Evolutionary conservation across 1,140 invertebrate species (phyloP).

Genomic region (Caenorhabditis remanei): DNA sequence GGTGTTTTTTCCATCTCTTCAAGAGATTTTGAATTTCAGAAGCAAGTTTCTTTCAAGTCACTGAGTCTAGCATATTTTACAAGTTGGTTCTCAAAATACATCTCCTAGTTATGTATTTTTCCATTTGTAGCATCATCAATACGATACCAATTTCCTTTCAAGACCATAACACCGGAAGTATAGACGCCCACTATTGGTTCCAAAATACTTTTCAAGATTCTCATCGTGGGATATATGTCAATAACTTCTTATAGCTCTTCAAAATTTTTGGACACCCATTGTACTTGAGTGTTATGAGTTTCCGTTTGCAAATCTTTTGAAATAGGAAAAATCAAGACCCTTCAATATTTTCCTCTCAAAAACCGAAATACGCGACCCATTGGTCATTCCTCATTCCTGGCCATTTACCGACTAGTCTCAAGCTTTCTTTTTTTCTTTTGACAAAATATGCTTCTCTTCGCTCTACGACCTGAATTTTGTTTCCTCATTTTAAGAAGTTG

Average conservation of each 20-base stretch:
- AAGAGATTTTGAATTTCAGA: slow-evolving; percentile 19
- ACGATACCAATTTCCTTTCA: not conserved
- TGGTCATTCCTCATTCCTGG: not conserved
- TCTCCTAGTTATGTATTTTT: too few relatives aligned
- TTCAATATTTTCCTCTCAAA: not conserved
- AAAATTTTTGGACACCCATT: too few relatives aligned
- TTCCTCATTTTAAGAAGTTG: not conserved
- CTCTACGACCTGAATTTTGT: not conserved
- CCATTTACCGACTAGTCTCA: not conserved
- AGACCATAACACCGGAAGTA: slow-evolving; percentile 20
- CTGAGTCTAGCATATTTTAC: not conserved
- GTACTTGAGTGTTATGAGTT: not conserved
- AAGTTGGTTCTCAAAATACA: too few relatives aligned
- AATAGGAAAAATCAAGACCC: not conserved
- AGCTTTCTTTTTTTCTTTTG: not conserved
- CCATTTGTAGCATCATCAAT: too few relatives aligned
- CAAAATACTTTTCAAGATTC: not conserved
- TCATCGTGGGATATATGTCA: not conserved
- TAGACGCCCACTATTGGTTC: not conserved
- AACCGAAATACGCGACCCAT: not conserved
- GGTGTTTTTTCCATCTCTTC: slow-evolving; percentile 5
- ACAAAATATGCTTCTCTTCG: not conserved
- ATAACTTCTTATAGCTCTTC: not conserved
- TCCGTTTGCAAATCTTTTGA: not conserved
- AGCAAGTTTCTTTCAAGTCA: not conserved